phyloP scores from a whole-genome alignment of 1,140 invertebrate genomes.

The Zelostemma sp. region DNA sequence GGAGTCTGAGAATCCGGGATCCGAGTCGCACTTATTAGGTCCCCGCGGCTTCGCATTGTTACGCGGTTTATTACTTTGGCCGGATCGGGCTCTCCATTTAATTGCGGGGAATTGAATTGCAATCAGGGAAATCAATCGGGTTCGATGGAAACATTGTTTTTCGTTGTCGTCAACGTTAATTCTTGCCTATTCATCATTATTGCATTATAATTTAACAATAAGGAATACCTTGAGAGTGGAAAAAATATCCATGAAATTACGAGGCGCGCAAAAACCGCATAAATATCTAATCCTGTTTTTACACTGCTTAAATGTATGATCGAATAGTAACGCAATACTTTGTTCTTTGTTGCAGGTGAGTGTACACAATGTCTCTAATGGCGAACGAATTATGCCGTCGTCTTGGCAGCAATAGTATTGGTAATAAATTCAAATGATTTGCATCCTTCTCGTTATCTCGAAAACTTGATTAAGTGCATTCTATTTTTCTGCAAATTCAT shows the following conservation, averaged over 20 bases:
- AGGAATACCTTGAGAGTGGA: no score
- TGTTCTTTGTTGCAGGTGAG: conserved; percentile 45
- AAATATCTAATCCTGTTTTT: no score
- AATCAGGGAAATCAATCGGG: neutral
- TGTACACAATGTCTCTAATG: conserved; percentile 17
- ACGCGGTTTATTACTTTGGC: neutral
- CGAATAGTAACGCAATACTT: no score
- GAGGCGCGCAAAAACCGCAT: no score
- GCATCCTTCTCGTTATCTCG: conserved; percentile 8
- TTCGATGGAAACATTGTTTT: neutral
- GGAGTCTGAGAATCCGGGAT: conserved; percentile 24
- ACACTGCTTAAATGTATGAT: no score
- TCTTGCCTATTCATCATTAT: neutral
- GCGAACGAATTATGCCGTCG: conserved; percentile 20
- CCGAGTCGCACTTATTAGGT: neutral
- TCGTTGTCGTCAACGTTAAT: neutral
- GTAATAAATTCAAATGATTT: neutral
- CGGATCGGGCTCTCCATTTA: neutral
- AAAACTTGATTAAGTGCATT: no score
- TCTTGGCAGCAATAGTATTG: neutral
- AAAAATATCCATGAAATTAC: no score
- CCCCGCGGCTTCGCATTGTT: neutral
- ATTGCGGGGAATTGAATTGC: neutral
- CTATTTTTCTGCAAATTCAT: no score
- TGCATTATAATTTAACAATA: no score